phyloP scores from a whole-genome alignment of 2,113 vertebrate genomes.

The Cyprinodon variegatus region DNA sequence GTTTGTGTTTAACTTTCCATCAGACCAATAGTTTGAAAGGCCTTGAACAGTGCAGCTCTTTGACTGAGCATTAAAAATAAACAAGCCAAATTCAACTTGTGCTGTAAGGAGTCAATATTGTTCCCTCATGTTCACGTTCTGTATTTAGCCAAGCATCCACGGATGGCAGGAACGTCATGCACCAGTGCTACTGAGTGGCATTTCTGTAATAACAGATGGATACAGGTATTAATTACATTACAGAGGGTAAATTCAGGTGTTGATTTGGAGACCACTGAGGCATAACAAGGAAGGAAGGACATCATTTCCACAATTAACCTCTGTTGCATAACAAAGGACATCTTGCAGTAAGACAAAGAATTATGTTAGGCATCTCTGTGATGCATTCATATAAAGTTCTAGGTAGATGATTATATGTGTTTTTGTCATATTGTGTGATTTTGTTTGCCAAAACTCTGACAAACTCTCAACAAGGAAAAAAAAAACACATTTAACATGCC shows the following conservation, averaged over 20 bases:
- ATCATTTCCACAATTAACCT: constrained; percentile 66
- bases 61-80: constrained; percentile 1
- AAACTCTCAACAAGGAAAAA: neutral
- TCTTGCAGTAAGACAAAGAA: constrained; percentile 18
- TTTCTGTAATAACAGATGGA: constrained; percentile 68
- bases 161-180: constrained; percentile 49
- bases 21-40: neutral
- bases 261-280: constrained; percentile 63
- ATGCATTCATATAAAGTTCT: neutral
- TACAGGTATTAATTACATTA: constrained; percentile 68
- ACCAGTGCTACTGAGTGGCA: constrained; percentile 47
- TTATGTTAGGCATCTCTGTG: neutral
- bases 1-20: constrained; percentile 11
- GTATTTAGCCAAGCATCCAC: constrained; percentile 50
- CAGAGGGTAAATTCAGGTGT: constrained; percentile 55
- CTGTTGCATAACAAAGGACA: constrained; percentile 41
- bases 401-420: neutral
- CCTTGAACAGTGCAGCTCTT: constrained; percentile 3
- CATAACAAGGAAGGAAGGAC: constrained; percentile 57
- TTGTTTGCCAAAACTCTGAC: neutral
- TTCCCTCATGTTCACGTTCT: constrained; percentile 17
- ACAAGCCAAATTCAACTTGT: constrained; percentile 6
- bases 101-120: constrained; percentile 20
- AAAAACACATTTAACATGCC: neutral
- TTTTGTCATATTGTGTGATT: neutral